Conservation (phyloP, 2,113 vertebrate genomes). For the Hydrolagus affinis region DNA sequence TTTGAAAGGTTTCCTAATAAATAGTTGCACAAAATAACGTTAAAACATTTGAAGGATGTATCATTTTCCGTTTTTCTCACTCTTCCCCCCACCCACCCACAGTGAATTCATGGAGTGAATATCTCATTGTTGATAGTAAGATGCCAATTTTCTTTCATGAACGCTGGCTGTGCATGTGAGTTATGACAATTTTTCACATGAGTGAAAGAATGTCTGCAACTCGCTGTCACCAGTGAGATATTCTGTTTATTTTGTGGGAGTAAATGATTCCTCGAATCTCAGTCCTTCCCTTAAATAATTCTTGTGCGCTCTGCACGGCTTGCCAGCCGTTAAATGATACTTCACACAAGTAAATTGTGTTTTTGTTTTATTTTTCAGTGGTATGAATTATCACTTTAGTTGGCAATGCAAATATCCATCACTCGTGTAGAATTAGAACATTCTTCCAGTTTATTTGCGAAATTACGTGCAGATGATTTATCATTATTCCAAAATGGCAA, state of each 20-base stretch:
- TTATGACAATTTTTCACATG: background rate
- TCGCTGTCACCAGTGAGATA: background rate
- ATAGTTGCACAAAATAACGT: background rate
- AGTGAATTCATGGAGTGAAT: background rate
- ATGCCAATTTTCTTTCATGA: background rate
- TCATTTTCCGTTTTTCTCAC: background rate
- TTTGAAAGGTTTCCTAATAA: background rate
- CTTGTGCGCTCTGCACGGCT: background rate
- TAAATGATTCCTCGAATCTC: background rate
- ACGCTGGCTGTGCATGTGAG: background rate
- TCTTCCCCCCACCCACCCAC: no score
- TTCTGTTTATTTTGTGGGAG: constrained; percentile 12
- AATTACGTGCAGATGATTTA: background rate
- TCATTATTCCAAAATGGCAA: background rate
- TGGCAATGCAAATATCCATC: background rate
- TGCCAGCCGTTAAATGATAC: constrained; percentile 13
- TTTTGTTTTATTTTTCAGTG: background rate
- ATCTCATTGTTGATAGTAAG: background rate
- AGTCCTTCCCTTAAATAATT: constrained; percentile 5
- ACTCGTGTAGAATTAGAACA: background rate
- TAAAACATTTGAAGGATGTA: background rate
- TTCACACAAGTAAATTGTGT: background rate
- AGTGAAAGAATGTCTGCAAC: constrained; percentile 2
- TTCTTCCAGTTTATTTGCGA: background rate
- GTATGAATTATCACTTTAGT: no score